Conservation (phyloP, 35 echinoderm and acorn worm genomes). For the Ophioderma brevispina region DNA sequence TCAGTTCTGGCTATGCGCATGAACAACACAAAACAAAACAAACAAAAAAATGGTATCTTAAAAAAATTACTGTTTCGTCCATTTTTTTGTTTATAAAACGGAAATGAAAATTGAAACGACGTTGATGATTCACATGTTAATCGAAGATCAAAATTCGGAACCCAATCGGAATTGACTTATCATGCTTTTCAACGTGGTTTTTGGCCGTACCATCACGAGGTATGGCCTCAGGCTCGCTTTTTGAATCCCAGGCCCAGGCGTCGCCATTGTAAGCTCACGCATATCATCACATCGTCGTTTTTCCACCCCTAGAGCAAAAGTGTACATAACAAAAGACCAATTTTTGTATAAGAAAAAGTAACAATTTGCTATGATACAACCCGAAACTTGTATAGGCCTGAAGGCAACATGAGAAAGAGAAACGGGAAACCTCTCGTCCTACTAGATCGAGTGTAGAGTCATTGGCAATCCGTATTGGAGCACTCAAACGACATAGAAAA, state of each 20-base stretch:
- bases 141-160: constrained; percentile 12
- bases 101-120: too few relatives aligned
- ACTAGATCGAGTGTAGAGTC: too few relatives aligned
- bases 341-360: neutral
- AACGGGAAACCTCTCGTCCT: too few relatives aligned
- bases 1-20: too few relatives aligned
- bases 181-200: neutral
- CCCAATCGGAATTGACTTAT: neutral
- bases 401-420: neutral
- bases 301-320: neutral
- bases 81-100: too few relatives aligned
- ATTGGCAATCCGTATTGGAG: too few relatives aligned
- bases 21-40: too few relatives aligned
- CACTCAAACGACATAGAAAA: too few relatives aligned
- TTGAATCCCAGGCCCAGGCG: neutral
- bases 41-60: too few relatives aligned
- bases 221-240: too few relatives aligned
- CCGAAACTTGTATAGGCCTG: neutral
- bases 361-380: neutral
- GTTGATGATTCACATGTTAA: too few relatives aligned
- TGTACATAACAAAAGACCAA: neutral
- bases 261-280: neutral
- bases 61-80: too few relatives aligned
- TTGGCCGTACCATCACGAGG: neutral
- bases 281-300: neutral